Conservation (phyloP, 2,797 vertebrate species). For the Ciconia nigra region DNA sequence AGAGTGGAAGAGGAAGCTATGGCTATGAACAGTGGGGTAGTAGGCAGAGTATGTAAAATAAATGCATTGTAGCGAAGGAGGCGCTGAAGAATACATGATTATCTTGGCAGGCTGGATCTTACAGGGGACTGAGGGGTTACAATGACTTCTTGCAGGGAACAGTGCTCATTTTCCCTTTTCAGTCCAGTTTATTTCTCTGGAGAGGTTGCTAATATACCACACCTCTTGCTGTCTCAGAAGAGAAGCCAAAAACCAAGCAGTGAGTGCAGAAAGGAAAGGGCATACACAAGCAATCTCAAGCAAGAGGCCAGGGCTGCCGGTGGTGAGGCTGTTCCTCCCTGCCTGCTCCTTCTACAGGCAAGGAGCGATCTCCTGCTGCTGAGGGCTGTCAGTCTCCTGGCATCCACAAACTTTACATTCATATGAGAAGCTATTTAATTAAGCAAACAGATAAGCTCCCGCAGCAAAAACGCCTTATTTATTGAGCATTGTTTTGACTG, state of each 20-base stretch:
- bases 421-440: conserved; percentile 19
- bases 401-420: neutral
- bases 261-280: neutral
- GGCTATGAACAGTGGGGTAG: neutral
- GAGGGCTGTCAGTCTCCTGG: neutral
- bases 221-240: neutral
- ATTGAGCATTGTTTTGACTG: conserved; percentile 43
- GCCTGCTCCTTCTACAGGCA: neutral
- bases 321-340: neutral
- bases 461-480: conserved; percentile 32
- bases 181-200: neutral
- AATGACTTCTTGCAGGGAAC: neutral
- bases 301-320: neutral
- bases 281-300: neutral
- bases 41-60: neutral
- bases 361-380: neutral
- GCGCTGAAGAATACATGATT: neutral
- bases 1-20: neutral
- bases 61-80: neutral
- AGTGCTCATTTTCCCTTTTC: neutral
- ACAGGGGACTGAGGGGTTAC: neutral
- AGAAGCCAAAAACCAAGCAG: neutral
- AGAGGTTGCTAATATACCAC: neutral
- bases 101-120: neutral
- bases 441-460: conserved; percentile 19